Evolutionary conservation across 2,888 invertebrate genomes (phyloP), one percentile per base, ranked within the genome.

Genomic region (Lagria hirta): DNA sequence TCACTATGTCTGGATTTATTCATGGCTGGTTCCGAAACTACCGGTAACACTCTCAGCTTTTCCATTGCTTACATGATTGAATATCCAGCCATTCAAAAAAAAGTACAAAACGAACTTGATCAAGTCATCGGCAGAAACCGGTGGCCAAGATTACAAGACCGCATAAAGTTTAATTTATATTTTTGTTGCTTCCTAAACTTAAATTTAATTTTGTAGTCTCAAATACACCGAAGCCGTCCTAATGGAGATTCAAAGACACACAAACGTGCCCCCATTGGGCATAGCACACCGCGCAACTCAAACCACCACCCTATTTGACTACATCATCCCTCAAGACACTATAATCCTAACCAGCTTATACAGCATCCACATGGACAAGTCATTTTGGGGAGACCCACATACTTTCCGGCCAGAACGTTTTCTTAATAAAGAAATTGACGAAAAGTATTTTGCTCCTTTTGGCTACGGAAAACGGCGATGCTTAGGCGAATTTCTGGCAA

Each of bases 1-100:
- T 64, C 70, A 1, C 22, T 83, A 1, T 83, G 83, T 55, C 62
- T 83, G 56, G 85, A 86, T 57, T 68, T 86, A 40, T 76, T 84
- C 10, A 76, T 83, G 68, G 83, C 83, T 3, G 84, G 84, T 2
- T 75, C 80, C 4, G 84, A 86, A 66, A 86, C 85, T 0, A 84
- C 83, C 1, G 79, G 79, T 49, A 83, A 82, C 58, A 80, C 82
- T 0, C 69, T 82, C 4, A 75, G 77, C 1, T 82, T 79, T 57
- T 73, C 79, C 37, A 66, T 85, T 1, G 70, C 83, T 2, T 77
- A 80, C 52, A 69, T 84, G 48, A 71, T 81, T 0, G 66, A 76
- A 29, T 73, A 82, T 58, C 75, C 77, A 1, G 71, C 78, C 1
- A 74, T 84, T 18, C 80, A 82, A 54, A 68, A 64, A 23, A 72